phyloP scores from a whole-genome alignment of 2,113 vertebrate genomes.

The Ardeotis arabs region DNA sequence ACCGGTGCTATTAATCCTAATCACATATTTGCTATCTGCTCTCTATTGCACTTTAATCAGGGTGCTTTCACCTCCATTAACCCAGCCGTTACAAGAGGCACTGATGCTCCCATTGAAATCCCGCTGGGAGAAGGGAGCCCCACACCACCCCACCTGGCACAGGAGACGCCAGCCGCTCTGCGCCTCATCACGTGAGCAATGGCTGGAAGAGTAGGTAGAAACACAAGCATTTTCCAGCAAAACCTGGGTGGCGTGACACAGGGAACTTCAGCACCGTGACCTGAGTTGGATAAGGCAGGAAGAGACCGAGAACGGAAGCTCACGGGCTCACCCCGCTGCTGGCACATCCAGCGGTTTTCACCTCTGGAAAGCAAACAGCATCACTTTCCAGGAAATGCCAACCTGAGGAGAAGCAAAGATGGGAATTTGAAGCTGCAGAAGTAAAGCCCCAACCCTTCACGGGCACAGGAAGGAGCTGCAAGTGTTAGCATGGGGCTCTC shows the following conservation, averaged over 20 bases:
- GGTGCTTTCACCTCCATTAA: background rate
- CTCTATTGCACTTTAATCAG: background rate
- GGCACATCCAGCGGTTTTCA: background rate
- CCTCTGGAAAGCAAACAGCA: rapidly evolving
- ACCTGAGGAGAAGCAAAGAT: background rate
- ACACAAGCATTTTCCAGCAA: rapidly evolving
- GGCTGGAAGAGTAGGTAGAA: background rate
- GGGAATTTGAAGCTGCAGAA: background rate
- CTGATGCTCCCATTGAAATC: rapidly evolving
- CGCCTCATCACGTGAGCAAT: rapidly evolving
- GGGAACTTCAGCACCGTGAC: background rate
- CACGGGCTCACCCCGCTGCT: rapidly evolving
- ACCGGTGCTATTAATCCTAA: background rate
- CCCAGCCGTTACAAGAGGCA: background rate
- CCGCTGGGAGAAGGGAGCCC: background rate
- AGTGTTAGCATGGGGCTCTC: rapidly evolving
- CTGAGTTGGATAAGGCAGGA: rapidly evolving
- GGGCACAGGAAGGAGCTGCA: background rate
- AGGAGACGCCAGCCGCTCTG: background rate
- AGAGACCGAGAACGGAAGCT: background rate
- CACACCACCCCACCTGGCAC: background rate
- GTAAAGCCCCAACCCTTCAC: background rate
- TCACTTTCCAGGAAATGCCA: rapidly evolving
- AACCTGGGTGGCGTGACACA: rapidly evolving
- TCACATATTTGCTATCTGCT: background rate